Evolutionary conservation across 2,888 invertebrate genomes (phyloP), one percentile per base, ranked within the genome.

Genomic region (Philereme transversata): DNA sequence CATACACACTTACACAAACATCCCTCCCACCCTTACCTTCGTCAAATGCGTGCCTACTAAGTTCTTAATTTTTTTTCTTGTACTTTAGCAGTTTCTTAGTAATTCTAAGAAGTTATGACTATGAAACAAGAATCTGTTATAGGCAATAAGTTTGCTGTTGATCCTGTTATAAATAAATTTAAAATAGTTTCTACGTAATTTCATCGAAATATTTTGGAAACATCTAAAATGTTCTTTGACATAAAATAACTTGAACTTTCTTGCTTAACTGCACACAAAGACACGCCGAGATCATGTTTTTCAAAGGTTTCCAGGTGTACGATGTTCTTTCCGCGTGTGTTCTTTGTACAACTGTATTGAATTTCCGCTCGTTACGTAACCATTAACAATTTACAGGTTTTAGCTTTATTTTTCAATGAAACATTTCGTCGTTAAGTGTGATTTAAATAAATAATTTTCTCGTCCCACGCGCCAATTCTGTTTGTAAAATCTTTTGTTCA

Each of bases 321-420:
- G 62, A 57, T 43, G 51, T 53, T 36, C 47, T 57, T 57, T 51
- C 62, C 57, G 11, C 34, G 22, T 54, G 57, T 54, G 43, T 47
- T 46, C 48, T 54, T 46, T 8, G 5, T 47, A 47, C 48, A 7
- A 4, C 10, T 10, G 43, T 75, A 80, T 74, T 75, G 73, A 78
- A 76, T 80, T 77, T 69, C 69, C 53, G 68, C 69, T 70, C 69
- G 66, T 71, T 67, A 72, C 73, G 70, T 74, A 75, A 78, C 70
- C 69, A 70, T 72, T 62, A 64, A 62, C 65, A 71, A 70, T 58
- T 68, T 60, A 49, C 65, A 64, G 54, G 60, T 48, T 59, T 62
- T 58, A 36, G 51, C 54, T 69, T 70, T 57, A 51, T 56, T 59
- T 22, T 60, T 61, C n/a, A 45, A 56, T 40, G 50, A 10, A 51